Evolutionary conservation across 2,888 invertebrate species (phyloP).

Genomic region (Eupelmus urozonus): DNA sequence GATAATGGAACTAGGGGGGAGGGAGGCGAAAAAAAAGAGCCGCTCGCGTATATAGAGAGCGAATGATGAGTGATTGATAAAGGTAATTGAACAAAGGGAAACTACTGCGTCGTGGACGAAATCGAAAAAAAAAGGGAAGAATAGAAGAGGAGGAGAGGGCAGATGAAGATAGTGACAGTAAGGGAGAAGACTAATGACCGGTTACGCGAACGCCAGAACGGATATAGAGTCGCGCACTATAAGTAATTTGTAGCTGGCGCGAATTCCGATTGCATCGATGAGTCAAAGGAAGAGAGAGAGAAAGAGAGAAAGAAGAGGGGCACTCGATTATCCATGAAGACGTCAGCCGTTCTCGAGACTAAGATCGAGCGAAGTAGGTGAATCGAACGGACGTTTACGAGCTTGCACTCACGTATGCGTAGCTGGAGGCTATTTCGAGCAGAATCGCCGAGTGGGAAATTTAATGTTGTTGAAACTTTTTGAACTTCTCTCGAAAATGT

Average conservation of each 20-base stretch:
- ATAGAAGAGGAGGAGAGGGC: slow-evolving; percentile 25
- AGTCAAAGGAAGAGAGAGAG: not conserved
- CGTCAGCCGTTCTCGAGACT: too few relatives aligned
- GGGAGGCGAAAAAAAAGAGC: slow-evolving; percentile 56
- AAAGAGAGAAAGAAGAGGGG: not conserved
- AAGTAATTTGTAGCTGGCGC: slow-evolving; percentile 62
- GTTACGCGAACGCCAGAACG: slow-evolving; percentile 59
- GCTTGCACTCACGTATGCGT: too few relatives aligned
- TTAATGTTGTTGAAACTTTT: too few relatives aligned
- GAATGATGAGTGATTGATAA: slow-evolving; percentile 52
- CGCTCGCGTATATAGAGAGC: slow-evolving; percentile 22
- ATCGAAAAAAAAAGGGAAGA: slow-evolving; percentile 14
- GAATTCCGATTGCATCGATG: slow-evolving; percentile 59
- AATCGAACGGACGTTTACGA: too few relatives aligned
- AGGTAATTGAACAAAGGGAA: slow-evolving; percentile 43
- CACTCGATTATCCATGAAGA: too few relatives aligned
- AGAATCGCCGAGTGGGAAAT: too few relatives aligned
- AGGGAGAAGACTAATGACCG: slow-evolving; percentile 60
- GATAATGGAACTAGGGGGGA: slow-evolving; percentile 42
- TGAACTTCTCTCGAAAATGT: too few relatives aligned
- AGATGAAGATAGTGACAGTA: slow-evolving; percentile 59
- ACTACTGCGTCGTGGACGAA: not conserved
- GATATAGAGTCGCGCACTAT: slow-evolving; percentile 55
- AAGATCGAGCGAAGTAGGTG: too few relatives aligned
- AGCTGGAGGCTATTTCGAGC: too few relatives aligned